Base-by-base conservation (phyloP, 2,888 invertebrate species). In the Netelia fuscicornis region DNA sequence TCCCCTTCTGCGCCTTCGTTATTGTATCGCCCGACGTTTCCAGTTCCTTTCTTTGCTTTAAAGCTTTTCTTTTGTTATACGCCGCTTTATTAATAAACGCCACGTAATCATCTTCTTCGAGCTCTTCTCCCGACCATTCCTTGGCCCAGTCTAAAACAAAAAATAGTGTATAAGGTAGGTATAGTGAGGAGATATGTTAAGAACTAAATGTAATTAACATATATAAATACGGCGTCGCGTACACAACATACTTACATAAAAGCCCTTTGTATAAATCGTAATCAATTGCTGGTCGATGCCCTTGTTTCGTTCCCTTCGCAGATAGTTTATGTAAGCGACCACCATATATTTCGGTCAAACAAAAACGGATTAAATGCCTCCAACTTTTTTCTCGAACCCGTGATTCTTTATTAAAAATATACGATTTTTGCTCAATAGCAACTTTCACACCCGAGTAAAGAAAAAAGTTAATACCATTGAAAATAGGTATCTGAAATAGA, bases 401-500 rank as follows among this genome's bases (percentile, higher is more conserved):
- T 42, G 72, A 62, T 9, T 42, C n/a, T 11, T 56, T 62, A 37
- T 23, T 25, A 8, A 3, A 44, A 11, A 62, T n/a, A 44, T 42
- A 1, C 1, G 48, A 44, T 20, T 60, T 60, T 11, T 13, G 44
- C 37, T 74, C 60, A 13, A 62, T 62, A 3, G 60, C 60, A 9
- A 20, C 13, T 62, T 74, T 74, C 3, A 74, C 72, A 10, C 72
- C 60, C n/a, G 60, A 44, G 1, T 25, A 48, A 2, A 74, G 44
- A 42, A 44, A 74, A 44, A 62, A 74, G 5, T 37, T n/a, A n/a
- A 60, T 74, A 2, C 72, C 72, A 6, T 60, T n/a, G 20, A 60
- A 74, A 62, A 74, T 60, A 9, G 72, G 60, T 25, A 60, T 58
- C 72, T 74, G 25, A 23, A 74, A 74, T 20, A 62, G 48, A 74